These are phyloP conservation scores for Eugnorisma glareosa DNA, from an alignment of 2,888 invertebrate genomes.

Conservation along the genomic window DNA sequence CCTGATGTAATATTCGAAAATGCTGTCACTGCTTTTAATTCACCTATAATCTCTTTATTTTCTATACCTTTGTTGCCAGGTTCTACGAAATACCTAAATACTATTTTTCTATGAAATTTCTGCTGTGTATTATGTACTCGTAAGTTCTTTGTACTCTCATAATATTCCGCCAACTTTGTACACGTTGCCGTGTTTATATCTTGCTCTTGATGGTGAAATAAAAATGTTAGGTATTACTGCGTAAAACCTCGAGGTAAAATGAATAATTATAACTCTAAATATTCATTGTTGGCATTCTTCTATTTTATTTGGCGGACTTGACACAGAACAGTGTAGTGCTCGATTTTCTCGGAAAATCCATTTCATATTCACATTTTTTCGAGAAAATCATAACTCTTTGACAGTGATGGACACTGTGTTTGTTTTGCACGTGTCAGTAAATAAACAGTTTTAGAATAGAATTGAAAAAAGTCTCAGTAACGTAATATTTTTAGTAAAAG, in stretches of 20 bases:
- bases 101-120: slow-evolving; percentile 18
- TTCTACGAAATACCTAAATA: background rate
- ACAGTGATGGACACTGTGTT: background rate
- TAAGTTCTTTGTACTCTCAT: slow-evolving; percentile 69
- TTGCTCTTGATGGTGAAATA: slow-evolving; percentile 77
- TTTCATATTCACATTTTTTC: too few relatives aligned
- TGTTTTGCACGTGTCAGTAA: background rate
- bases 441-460: background rate
- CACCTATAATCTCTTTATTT: background rate
- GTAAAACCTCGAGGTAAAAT: slow-evolving; percentile 80
- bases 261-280: slow-evolving; percentile 75
- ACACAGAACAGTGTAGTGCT: slow-evolving; percentile 40
- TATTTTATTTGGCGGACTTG: slow-evolving; percentile 74
- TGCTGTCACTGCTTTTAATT: background rate
- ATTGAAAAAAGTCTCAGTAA: background rate
- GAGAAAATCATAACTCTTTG: slow-evolving; percentile 12
- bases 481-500: background rate
- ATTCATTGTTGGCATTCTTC: slow-evolving; percentile 77
- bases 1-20: background rate
- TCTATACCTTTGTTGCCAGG: background rate
- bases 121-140: background rate
- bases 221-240: slow-evolving; percentile 82
- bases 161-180: slow-evolving; percentile 67
- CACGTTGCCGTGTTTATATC: slow-evolving; percentile 71
- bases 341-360: too few relatives aligned